Evolutionary conservation across 2,113 vertebrate species (phyloP).

Genomic region (Cygnus buccinator): DNA sequence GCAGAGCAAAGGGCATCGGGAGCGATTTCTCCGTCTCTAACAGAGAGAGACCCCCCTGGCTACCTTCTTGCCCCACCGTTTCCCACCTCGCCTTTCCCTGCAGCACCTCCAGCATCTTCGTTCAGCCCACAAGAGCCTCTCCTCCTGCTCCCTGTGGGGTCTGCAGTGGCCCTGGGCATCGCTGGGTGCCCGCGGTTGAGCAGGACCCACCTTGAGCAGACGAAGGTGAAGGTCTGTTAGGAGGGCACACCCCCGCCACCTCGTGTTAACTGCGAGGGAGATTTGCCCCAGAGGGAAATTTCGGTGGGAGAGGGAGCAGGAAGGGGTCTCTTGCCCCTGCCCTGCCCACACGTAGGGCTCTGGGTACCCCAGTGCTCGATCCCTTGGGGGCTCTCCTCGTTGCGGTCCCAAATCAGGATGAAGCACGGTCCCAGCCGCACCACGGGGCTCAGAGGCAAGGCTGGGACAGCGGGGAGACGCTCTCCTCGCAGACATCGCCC

Average conservation of each 20-base stretch:
- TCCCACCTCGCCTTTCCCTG: neutral
- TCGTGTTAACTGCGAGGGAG: neutral
- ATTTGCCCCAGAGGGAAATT: neutral
- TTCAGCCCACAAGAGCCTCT: neutral
- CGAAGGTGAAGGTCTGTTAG: neutral
- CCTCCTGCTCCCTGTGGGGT: neutral
- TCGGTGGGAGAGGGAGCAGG: neutral
- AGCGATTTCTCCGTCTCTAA: neutral
- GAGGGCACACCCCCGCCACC: neutral
- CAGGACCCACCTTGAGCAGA: neutral
- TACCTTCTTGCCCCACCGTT: neutral
- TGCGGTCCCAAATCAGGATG: neutral
- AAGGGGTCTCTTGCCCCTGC: neutral
- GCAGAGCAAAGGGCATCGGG: neutral
- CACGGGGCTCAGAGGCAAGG: neutral
- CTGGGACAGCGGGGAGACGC: neutral
- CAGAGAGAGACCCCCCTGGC: accelerated
- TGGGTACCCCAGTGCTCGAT: neutral
- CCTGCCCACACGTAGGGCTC: neutral
- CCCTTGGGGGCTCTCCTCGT: accelerated
- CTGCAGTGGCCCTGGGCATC: neutral
- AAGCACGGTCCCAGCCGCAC: accelerated
- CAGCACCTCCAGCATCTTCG: neutral
- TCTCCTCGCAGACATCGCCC: neutral
- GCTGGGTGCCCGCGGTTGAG: accelerated